Evolutionary conservation across 2,797 vertebrate genomes (phyloP).

Genomic region (Poeciliopsis presidionis): DNA sequence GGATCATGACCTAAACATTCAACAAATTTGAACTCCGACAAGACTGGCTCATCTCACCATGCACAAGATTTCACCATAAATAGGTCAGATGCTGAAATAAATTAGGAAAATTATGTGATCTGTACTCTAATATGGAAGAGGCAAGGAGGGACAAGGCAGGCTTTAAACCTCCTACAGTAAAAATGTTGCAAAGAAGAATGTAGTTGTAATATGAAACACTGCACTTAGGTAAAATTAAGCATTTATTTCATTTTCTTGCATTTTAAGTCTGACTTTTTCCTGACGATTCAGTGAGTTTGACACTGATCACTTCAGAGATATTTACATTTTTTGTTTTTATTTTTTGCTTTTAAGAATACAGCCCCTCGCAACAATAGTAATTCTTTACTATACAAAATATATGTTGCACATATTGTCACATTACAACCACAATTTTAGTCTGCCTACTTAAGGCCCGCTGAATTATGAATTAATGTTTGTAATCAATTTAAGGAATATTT

Average conservation of each 20-base stretch:
- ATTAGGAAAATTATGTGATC: neutral
- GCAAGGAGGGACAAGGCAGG: neutral
- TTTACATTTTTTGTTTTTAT: neutral
- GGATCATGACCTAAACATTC: constrained; percentile 29
- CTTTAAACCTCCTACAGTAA: neutral
- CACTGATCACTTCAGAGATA: neutral
- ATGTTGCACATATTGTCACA: neutral
- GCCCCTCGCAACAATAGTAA: neutral
- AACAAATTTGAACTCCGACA: constrained; percentile 18
- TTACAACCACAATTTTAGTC: neutral
- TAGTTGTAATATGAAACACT: neutral
- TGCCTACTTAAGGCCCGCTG: neutral
- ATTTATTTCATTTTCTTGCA: neutral
- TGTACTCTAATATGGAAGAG: constrained; percentile 5
- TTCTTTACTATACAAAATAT: neutral
- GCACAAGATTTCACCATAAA: neutral
- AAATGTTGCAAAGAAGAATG: neutral
- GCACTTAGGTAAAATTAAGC: neutral
- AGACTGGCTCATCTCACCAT: constrained; percentile 5
- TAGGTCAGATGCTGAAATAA: neutral
- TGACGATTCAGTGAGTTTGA: neutral
- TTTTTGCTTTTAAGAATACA: neutral
- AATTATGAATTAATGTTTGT: neutral
- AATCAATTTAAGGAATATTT: neutral
- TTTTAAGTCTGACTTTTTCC: neutral